Conservation (phyloP, 1,140 invertebrate species). For the Neodiprion virginianus region DNA sequence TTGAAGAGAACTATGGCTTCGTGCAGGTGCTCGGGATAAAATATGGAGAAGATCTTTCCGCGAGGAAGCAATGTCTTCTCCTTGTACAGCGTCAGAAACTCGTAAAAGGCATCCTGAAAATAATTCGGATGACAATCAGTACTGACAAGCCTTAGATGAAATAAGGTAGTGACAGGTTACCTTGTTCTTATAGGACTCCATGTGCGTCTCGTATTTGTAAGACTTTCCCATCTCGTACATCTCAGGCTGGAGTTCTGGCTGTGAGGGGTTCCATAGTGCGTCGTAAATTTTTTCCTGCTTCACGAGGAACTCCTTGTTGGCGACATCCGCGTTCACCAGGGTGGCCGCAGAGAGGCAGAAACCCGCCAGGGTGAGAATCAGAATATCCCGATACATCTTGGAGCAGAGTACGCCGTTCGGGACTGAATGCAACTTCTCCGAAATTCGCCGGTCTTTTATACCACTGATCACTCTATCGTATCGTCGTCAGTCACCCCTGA, state of each 20-base stretch:
- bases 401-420: neutral
- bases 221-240: constrained; percentile 62
- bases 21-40: constrained; percentile 67
- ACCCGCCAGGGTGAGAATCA: neutral
- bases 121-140: no score
- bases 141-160: no score
- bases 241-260: constrained; percentile 60
- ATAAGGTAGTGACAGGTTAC: constrained; percentile 23
- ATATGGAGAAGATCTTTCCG: constrained; percentile 69
- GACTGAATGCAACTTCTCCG: neutral
- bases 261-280: constrained; percentile 67
- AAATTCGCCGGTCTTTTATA: no score
- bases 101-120: constrained; percentile 66
- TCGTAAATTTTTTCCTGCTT: constrained; percentile 68
- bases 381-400: neutral
- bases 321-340: neutral
- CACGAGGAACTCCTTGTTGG: constrained; percentile 54
- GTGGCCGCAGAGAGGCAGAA: neutral
- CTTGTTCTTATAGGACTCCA: constrained; percentile 58
- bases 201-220: constrained; percentile 63
- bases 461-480: neutral
- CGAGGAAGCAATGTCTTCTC: constrained; percentile 64
- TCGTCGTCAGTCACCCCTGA: neutral
- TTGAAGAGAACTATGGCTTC: constrained; percentile 72
- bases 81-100: constrained; percentile 65